Conservation (phyloP, 1,140 invertebrate species). For the Lanistes nyassanus region DNA sequence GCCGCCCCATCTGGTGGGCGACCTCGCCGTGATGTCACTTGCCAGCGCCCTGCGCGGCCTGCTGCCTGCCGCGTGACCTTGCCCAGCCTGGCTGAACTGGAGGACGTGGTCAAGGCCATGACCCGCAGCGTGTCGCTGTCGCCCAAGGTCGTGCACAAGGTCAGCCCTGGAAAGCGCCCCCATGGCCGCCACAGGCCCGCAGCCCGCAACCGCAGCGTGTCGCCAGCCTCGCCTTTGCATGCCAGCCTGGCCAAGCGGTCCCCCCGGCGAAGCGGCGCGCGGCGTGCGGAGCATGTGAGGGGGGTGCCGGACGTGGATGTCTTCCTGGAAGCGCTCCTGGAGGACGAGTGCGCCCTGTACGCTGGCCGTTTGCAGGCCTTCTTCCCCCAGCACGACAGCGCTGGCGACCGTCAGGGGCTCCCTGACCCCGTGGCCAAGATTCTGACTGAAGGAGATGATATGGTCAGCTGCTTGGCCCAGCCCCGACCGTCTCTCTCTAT, state of each 20-base stretch:
- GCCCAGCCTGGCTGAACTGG: not conserved
- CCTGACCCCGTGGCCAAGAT: slow-evolving; percentile 37
- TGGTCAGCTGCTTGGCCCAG: slow-evolving; percentile 28
- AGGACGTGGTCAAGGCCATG: not conserved
- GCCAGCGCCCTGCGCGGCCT: not conserved
- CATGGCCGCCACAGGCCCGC: not conserved
- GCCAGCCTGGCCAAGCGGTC: not conserved
- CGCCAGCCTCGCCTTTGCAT: not conserved
- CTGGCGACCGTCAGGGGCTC: slow-evolving; percentile 9
- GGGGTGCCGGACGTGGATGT: not conserved
- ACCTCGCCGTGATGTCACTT: not conserved
- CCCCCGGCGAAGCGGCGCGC: not conserved
- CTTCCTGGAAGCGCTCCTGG: slow-evolving; percentile 36
- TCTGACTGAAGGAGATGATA: slow-evolving; percentile 39
- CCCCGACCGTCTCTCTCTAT: not conserved
- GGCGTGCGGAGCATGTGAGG: not conserved
- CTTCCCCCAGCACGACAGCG: not conserved
- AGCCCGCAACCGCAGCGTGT: not conserved
- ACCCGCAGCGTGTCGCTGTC: slow-evolving; percentile 1
- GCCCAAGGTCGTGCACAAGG: not conserved
- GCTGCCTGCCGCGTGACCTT: no score
- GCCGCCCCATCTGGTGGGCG: not conserved
- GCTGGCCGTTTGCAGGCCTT: slow-evolving; percentile 31
- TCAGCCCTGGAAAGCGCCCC: not conserved
- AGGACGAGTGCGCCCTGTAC: slow-evolving; percentile 40